Base-by-base conservation (phyloP, 2,797 vertebrate species). In the Sebastolobus alascanus region DNA sequence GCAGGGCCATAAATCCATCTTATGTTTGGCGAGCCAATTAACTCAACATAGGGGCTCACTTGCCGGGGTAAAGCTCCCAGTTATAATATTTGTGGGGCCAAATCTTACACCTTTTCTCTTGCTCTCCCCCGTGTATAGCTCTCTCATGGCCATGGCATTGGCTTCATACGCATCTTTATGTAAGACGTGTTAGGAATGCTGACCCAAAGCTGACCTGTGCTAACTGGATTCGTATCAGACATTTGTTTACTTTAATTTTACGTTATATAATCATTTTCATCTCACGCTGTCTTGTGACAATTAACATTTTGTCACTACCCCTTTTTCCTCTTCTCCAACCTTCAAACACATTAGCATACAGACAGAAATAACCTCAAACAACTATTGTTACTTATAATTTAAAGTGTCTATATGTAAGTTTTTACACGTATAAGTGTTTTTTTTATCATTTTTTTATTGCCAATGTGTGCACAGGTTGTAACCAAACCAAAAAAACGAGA, bases 21-120 rank as follows among this genome's bases (percentile, higher is more conserved):
- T 64, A 68, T 80, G 83, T 87, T 86, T 88, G 80, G 75, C 2
- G 4, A 84, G 85, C 85, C 89, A 91, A 92, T 93, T 92, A 91
- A 85, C 84, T 88, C 80, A 77, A 87, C 85, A 87, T 46, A 74
- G 80, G 37, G 65, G 67, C 59, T 81, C 78, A 70, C 73, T 86
- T 85, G 75, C 29, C 1, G 31, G 58, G 54, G 61, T 81, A 78
- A 86, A 87, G 77, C 86, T 81, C n/a, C 54, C 20, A 18, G 80
- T 90, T 90, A 79, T 79, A 77, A 68, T 84, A 82, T 82, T 83
- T 83, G 68, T 70, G 70, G 58, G 61, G 58, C 79, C 31, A 77
- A 63, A 65, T 79, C 83, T 76, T 73, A 43, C 54, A 77, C 46
- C 55, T 77, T 52, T 52, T 52, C 27, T 46, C 80, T 9, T 55